These are phyloP conservation scores for Oreonectes daqikongensis DNA, from an alignment of 2,797 vertebrate genomes.

Conservation along the genomic window DNA sequence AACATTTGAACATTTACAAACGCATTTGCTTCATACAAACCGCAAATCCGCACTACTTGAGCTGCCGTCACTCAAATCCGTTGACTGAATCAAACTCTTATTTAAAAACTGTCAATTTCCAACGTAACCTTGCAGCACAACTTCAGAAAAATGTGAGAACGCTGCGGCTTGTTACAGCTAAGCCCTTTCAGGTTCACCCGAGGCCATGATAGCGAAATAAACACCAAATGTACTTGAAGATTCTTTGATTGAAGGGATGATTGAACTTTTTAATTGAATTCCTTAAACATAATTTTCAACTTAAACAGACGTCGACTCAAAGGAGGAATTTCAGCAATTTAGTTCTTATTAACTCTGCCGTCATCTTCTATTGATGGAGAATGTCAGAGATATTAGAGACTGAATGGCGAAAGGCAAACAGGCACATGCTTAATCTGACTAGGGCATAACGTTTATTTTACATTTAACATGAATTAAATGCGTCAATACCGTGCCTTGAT, in stretches of 20 bases:
- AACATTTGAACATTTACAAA: conserved; percentile 4
- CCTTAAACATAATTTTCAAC: not conserved
- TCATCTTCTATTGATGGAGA: not conserved
- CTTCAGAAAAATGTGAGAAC: not conserved
- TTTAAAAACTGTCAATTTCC: not conserved
- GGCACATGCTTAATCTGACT: not conserved
- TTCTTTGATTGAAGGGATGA: not conserved
- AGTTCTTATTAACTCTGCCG: not conserved
- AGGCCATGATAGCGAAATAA: not conserved
- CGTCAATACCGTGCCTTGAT: not conserved
- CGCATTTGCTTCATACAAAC: not conserved
- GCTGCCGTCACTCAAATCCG: not conserved
- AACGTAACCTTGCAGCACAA: not conserved
- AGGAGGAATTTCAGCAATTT: not conserved
- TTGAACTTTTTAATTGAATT: not conserved
- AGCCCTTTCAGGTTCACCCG: not conserved
- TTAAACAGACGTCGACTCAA: not conserved
- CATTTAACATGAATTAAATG: not conserved
- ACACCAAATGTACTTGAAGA: not conserved
- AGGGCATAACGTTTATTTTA: not conserved
- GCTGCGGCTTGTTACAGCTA: not conserved
- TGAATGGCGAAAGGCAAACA: not conserved
- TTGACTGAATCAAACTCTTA: not conserved
- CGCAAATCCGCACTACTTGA: not conserved
- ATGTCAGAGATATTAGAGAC: not conserved